phyloP scores from a whole-genome alignment of 2,888 invertebrate species.

The Drosophila rellima region DNA sequence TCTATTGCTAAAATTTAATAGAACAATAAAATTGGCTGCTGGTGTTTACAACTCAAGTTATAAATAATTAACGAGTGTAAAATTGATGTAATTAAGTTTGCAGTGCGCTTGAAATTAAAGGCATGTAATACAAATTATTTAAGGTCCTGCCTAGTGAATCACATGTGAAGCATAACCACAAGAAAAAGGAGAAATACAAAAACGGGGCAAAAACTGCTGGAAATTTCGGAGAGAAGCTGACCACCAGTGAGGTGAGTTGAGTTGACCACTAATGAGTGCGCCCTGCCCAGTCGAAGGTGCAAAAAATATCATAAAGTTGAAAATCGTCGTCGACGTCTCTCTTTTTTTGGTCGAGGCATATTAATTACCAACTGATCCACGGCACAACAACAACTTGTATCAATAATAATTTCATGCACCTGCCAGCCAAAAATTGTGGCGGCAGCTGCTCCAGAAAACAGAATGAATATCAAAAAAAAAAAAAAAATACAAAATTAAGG shows the following conservation, averaged over 20 bases:
- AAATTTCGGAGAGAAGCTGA: too few species aligned
- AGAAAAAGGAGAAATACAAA: neutral
- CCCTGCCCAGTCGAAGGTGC: conserved; percentile 61
- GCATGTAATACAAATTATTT: neutral
- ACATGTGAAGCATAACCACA: conserved; percentile 58
- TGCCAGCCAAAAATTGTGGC: conserved; percentile 66
- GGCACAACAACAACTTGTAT: conserved; percentile 31
- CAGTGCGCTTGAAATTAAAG: neutral
- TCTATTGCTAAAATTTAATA: neutral
- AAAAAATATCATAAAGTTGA: conserved; percentile 64
- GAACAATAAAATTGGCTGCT: neutral
- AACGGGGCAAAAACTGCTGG: neutral
- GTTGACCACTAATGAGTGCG: conserved; percentile 40
- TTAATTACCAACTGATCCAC: conserved; percentile 61
- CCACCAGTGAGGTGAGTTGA: conserved; percentile 1
- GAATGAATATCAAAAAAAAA: conserved; percentile 11
- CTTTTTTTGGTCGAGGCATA: conserved; percentile 45
- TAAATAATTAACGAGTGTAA: neutral
- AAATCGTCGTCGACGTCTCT: neutral
- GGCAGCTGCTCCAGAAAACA: conserved; percentile 48
- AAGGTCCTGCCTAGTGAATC: conserved; percentile 34
- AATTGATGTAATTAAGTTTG: neutral
- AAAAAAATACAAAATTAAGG: conserved; percentile 17
- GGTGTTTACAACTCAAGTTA: neutral
- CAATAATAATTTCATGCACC: conserved; percentile 68